phyloP scores from a whole-genome alignment of 2,113 vertebrate species.

The Romanogobio albipinnatus region DNA sequence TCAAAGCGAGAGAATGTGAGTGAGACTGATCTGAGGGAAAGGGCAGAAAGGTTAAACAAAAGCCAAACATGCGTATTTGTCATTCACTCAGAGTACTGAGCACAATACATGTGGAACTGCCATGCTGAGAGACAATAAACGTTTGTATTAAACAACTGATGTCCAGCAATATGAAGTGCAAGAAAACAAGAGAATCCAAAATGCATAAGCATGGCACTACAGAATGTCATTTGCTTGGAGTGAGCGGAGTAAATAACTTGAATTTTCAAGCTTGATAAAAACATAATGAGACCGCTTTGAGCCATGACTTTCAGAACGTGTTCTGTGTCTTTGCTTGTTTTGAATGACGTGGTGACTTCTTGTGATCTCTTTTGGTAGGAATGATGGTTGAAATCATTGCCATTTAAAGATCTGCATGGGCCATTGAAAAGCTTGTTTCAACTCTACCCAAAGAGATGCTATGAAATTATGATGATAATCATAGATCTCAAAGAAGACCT shows the following conservation, averaged over 20 bases:
- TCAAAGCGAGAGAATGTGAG: not conserved
- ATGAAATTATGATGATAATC: slow-evolving; percentile 28
- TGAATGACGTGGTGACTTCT: not conserved
- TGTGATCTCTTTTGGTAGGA: not conserved
- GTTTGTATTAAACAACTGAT: not conserved
- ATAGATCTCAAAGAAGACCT: not conserved
- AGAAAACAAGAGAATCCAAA: not conserved
- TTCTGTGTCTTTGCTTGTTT: not conserved
- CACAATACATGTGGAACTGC: not conserved
- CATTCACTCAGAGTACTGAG: not conserved
- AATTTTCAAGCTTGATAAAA: not conserved
- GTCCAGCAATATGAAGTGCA: not conserved
- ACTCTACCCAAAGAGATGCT: not conserved
- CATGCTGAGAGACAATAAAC: not conserved
- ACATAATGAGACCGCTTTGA: not conserved
- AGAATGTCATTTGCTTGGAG: not conserved
- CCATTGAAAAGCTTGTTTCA: not conserved
- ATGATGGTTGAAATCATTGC: not conserved
- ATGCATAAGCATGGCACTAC: not conserved
- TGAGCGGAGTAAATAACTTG: not conserved
- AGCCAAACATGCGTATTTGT: slow-evolving; percentile 18
- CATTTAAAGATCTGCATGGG: not conserved
- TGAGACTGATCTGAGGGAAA: slow-evolving; percentile 4
- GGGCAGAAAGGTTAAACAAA: slow-evolving; percentile 39
- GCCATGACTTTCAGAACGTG: not conserved